These are phyloP conservation scores for Thalassarche chlororhynchos DNA, from an alignment of 2,113 vertebrate species.

Conservation along the genomic window DNA sequence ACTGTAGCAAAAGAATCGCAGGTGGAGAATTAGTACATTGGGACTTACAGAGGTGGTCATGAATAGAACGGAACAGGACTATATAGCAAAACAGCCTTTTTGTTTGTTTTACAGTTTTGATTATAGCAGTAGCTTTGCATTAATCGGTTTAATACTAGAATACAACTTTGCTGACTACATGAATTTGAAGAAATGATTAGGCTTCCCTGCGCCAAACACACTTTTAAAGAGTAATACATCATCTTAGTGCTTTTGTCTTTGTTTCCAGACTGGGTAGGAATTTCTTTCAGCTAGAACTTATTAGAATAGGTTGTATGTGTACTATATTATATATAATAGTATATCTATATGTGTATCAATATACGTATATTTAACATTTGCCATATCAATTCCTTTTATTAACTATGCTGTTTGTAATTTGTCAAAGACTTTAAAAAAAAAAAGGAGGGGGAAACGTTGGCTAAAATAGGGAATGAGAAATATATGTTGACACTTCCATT, in stretches of 20 bases:
- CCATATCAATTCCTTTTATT: background rate
- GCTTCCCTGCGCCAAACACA: background rate
- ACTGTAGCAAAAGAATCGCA: background rate
- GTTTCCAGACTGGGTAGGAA: background rate
- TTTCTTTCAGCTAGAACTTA: background rate
- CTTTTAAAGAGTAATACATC: background rate
- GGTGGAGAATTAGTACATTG: background rate
- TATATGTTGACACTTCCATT: background rate
- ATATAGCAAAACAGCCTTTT: background rate
- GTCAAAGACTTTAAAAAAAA: background rate
- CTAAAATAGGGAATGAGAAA: background rate
- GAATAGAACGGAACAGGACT: background rate
- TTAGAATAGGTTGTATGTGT: background rate
- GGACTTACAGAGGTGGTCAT: background rate
- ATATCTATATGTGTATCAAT: background rate
- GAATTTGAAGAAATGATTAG: background rate
- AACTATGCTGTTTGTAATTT: background rate
- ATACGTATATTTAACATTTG: background rate
- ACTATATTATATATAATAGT: background rate
- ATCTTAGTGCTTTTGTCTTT: background rate
- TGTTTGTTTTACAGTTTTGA: background rate
- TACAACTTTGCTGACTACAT: background rate
- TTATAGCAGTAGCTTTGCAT: background rate
- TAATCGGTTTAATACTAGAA: background rate
- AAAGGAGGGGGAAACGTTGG: background rate